Base-by-base conservation (phyloP, 2,888 invertebrate genomes). In the Cylindroiulus punctatus region DNA sequence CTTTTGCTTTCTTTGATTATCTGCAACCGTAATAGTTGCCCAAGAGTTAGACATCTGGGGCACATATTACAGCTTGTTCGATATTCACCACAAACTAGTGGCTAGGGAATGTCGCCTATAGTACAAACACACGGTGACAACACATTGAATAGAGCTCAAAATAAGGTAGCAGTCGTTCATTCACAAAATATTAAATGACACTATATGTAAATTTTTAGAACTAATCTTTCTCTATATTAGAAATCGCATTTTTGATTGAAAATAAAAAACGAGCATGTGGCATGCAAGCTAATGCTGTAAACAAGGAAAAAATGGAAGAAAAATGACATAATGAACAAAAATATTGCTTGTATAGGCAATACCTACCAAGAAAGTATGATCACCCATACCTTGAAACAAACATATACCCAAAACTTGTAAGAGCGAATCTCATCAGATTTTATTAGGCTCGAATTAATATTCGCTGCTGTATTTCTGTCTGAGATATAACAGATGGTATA, bases 181-280 rank as follows among this genome's bases (percentile, higher is more conserved):
- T 47, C 17, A 40, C 17, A 47, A 12, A 47, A 47, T 19, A 47
- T 47, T 47, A 47, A 65, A 65, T 65, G 65, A 12, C 65, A 65
- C 65, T 26, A 12, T 26, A n/a, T n/a, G n/a, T n/a, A n/a, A n/a
- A 57, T 1, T 40, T 47, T 47, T 17, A 47, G 14, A 52, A n/a
- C 52, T n/a, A 52, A 17, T 47, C n/a, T 52, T 52, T 19, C 10
- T 14, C 52, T n/a, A n/a, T 0, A 0, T 52, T 8, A n/a, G 2
- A 52, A 32, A 32, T 76, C 76, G 10, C 76, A 76, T 76, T 30
- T 36, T 76, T 76, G 30, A 76, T 76, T 30, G 76, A 76, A 76
- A 30, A 17, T 32, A 44, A 1, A 32, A 76, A 17, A 26, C 26
- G 26, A 12, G 12, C 44, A 44, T 44, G 44, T 65, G 17, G 30